Evolutionary conservation across 2,888 invertebrate species (phyloP).

Genomic region (Clunio marinus): DNA sequence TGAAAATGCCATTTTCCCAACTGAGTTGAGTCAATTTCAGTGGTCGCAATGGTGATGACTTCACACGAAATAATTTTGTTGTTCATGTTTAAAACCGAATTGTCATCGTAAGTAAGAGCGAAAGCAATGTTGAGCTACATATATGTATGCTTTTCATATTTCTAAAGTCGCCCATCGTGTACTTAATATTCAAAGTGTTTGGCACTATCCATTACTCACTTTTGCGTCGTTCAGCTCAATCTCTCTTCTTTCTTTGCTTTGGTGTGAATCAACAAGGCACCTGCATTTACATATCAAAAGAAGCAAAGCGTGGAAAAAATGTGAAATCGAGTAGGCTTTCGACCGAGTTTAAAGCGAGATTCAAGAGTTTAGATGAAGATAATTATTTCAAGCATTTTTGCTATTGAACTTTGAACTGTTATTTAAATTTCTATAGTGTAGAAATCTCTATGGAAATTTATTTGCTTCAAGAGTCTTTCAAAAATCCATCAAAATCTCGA

Average conservation of each 20-base stretch:
- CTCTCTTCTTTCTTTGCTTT: background rate
- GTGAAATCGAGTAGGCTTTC: slow-evolving; percentile 18
- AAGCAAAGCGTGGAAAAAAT: background rate
- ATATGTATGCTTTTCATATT: too few species aligned
- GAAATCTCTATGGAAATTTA: background rate
- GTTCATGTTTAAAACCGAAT: too few species aligned
- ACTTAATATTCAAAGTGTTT: slow-evolving; percentile 5
- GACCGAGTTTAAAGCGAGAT: background rate
- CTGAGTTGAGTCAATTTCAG: too few species aligned
- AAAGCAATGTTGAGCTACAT: too few species aligned
- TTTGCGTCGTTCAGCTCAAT: background rate
- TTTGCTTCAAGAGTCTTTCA: slow-evolving; percentile 1
- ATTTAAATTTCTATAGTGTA: background rate
- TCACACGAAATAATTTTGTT: too few species aligned
- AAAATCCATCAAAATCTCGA: slow-evolving; percentile 5
- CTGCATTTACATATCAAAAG: slow-evolving; percentile 26
- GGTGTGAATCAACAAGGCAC: slow-evolving; percentile 21
- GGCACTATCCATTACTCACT: slow-evolving; percentile 3
- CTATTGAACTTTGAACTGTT: slow-evolving; percentile 22
- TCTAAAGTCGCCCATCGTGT: background rate
- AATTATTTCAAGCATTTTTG: slow-evolving; percentile 19
- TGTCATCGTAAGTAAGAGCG: too few species aligned
- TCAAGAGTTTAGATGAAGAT: background rate
- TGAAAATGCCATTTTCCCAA: too few species aligned
- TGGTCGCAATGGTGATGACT: too few species aligned